These are phyloP conservation scores for Peromyscus californicus DNA, from an alignment of 2,113 vertebrate species.

Conservation along the genomic window DNA sequence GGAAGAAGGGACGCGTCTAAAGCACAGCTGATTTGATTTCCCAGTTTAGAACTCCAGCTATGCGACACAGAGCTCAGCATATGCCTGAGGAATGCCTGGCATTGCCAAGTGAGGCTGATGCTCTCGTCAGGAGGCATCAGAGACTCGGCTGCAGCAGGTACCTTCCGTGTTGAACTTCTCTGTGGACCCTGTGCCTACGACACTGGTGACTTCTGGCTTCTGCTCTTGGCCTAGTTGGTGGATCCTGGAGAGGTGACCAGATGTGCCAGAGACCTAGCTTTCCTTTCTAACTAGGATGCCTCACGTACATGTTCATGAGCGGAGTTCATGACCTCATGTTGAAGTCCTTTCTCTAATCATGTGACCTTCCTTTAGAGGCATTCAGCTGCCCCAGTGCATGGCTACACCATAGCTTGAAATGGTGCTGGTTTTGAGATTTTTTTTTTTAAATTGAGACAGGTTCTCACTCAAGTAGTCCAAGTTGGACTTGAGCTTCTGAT, in stretches of 20 bases:
- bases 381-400: not conserved
- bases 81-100: not conserved
- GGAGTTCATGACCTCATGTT: not conserved
- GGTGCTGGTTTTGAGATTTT: not conserved
- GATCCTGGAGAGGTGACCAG: not conserved
- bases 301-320: not conserved
- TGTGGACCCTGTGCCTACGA: not conserved
- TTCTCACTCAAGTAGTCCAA: not conserved
- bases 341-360: not conserved
- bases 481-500: not conserved
- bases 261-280: not conserved
- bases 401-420: not conserved
- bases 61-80: not conserved
- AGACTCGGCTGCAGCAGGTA: fast-evolving
- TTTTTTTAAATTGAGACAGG: not conserved
- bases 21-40: not conserved
- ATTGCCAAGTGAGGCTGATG: fast-evolving
- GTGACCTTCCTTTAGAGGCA: not conserved
- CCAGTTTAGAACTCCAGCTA: not conserved
- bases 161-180: not conserved
- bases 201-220: not conserved
- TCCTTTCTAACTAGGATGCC: not conserved
- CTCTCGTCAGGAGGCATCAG: not conserved
- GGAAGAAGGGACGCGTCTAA: not conserved
- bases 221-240: not conserved